Percentiles rank a stretch among this genome's conserved stretches.
These are phyloP conservation scores for Pyrocephalus nanus DNA, from an alignment of 2,797 vertebrate species.

Conservation along the genomic window DNA sequence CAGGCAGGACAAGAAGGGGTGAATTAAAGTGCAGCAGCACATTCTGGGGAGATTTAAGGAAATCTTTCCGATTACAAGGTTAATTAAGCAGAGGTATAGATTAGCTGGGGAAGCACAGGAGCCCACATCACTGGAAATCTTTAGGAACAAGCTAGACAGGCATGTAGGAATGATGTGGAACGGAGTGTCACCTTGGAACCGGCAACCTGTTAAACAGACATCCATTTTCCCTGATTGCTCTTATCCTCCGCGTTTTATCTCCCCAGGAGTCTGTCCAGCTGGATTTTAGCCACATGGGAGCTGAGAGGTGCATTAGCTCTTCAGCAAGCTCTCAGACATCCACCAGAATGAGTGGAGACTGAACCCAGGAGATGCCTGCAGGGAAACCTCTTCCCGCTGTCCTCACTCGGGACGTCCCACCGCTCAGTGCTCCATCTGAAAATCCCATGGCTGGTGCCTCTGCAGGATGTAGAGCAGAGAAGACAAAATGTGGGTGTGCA, in stretches of 20 bases:
- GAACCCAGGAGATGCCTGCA: background rate
- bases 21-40: background rate
- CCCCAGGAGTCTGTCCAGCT: background rate
- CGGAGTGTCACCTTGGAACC: background rate
- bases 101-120: background rate
- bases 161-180: background rate
- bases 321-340: background rate
- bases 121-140: background rate
- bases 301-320: background rate
- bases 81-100: conserved; percentile 30
- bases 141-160: background rate
- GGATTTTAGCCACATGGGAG: background rate
- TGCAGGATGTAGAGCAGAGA: conserved; percentile 12
- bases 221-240: background rate
- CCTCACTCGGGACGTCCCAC: rapidly evolving
- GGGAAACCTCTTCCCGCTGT: background rate
- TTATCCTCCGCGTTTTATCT: background rate
- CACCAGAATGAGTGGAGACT: background rate
- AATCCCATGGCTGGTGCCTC: background rate
- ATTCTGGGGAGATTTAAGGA: background rate
- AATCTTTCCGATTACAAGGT: background rate
- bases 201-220: background rate
- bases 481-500: conserved; percentile 23
- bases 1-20: background rate
- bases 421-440: rapidly evolving